A percentile compares a stretch with the other conserved stretches of the same genome.
phyloP scores from a whole-genome alignment of 2,888 invertebrate species.

The Drepanosiphum platanoidis region DNA sequence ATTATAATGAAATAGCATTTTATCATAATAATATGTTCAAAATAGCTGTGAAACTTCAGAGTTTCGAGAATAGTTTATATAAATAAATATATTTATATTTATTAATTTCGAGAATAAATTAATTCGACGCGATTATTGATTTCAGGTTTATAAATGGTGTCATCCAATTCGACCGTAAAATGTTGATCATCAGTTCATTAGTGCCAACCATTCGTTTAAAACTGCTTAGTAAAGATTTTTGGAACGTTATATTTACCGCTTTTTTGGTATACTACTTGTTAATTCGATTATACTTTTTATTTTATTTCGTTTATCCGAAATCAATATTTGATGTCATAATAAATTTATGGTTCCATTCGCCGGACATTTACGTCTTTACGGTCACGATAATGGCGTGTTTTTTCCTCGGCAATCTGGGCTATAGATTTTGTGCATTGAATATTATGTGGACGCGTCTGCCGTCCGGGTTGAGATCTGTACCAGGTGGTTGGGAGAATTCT shows the following conservation, averaged over 20 bases:
- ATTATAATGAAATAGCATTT: too few species aligned
- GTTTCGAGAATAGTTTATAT: too few species aligned
- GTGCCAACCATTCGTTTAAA: too few species aligned
- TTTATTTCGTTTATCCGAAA: accelerated
- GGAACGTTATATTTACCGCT: not conserved
- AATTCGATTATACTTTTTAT: not conserved
- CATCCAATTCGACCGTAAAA: not conserved
- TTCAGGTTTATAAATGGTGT: conserved; percentile 4
- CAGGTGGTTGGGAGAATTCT: not conserved
- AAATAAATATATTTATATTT: too few species aligned
- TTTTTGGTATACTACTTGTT: not conserved
- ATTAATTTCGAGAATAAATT: too few species aligned
- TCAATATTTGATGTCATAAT: too few species aligned
- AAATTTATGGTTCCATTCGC: not conserved
- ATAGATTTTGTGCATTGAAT: not conserved
- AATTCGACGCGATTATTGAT: too few species aligned
- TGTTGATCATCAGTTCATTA: not conserved
- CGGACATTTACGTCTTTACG: not conserved
- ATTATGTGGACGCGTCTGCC: not conserved
- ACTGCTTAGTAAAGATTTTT: not conserved
- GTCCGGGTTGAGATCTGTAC: too few species aligned
- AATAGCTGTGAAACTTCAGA: too few species aligned
- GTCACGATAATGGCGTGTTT: not conserved
- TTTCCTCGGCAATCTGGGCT: not conserved
- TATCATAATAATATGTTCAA: too few species aligned